Percentiles rank a stretch among this genome's conserved stretches.
phyloP scores from a whole-genome alignment of 1,140 invertebrate genomes.

The Helicoverpa armigera region DNA sequence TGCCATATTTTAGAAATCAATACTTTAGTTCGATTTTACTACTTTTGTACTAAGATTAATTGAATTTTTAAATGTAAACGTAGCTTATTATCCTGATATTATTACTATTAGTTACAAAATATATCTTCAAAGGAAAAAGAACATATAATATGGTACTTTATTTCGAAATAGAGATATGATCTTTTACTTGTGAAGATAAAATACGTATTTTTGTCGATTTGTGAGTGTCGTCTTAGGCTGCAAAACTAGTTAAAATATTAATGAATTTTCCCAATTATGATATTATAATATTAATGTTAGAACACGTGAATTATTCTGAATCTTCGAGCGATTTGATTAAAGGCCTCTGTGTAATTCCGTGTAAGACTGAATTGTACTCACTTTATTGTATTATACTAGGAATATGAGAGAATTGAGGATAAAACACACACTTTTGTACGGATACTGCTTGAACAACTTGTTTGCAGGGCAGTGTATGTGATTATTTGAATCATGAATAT shows the following conservation, averaged over 20 bases:
- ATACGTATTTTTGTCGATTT: no score
- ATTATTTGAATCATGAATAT: neutral
- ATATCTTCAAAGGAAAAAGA: neutral
- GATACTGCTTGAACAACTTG: neutral
- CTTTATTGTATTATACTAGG: conserved; percentile 29
- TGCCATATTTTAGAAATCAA: conserved; percentile 1
- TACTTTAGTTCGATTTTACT: neutral
- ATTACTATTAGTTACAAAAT: neutral
- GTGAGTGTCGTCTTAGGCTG: neutral
- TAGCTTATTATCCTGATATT: neutral
- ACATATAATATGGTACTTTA: no score
- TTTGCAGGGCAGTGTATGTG: conserved; percentile 9
- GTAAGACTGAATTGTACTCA: conserved; percentile 40
- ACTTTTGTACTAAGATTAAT: neutral
- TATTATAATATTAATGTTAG: conserved; percentile 7
- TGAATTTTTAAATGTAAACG: neutral
- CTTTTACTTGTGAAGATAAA: no score
- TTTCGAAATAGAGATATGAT: no score
- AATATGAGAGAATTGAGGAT: conserved; percentile 7
- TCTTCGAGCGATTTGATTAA: conserved; percentile 36
- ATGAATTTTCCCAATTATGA: conserved; percentile 27
- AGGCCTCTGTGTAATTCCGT: conserved; percentile 42
- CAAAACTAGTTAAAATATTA: neutral
- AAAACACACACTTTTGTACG: conserved; percentile 8
- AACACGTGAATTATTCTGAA: conserved; percentile 25